Evolutionary conservation across 2,797 vertebrate genomes (phyloP), one percentile per base, ranked within the genome.

Genomic region (Eupleurogrammus muticus): DNA sequence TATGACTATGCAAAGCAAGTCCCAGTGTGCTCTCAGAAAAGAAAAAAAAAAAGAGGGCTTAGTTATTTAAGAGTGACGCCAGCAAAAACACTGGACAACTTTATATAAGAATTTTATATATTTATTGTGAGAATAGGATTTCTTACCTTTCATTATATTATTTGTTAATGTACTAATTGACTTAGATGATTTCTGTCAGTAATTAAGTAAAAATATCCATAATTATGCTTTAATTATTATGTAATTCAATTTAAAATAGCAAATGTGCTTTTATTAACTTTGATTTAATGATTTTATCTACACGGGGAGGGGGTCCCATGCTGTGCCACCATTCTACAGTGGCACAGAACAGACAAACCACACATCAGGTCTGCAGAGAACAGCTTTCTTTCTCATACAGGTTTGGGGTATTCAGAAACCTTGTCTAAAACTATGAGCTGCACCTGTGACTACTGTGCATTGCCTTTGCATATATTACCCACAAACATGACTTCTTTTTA

Each of bases 1-100:
- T 51, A 23, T 59, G 57, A 53, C 49, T 75, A 66, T 78, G 76
- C 36, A 75, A 72, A 79, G 44, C 58, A 59, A 40, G 10, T 34
- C 9, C 23, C 21, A 7, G 11, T 13, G 11, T 17, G 12, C 60
- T 54, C 14, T 48, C 3, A 3, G 13, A 40, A 13, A 40, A 17
- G 16, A 47, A 57, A 51, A 21, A 21, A 52, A 24, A 40, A 34
- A 32, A 32, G 9, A 1, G 28, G 8, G 5, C 49, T 13, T 3
- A n/a, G 2, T 51, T 10, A 35, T 52, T 52, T 8, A 57, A 12
- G 9, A 28, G 5, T 40, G 6, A 32, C 16, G 56, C 61, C 2
- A 3, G 16, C 13, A 23, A 1, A 34, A 17, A 24, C 38, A 67
- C 16, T 16, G 4, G 50, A 23, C 8, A 70, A 9, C 14, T 40